Evolutionary conservation across 2,113 vertebrate genomes (phyloP).

Genomic region (Thamnaconus septentrionalis): DNA sequence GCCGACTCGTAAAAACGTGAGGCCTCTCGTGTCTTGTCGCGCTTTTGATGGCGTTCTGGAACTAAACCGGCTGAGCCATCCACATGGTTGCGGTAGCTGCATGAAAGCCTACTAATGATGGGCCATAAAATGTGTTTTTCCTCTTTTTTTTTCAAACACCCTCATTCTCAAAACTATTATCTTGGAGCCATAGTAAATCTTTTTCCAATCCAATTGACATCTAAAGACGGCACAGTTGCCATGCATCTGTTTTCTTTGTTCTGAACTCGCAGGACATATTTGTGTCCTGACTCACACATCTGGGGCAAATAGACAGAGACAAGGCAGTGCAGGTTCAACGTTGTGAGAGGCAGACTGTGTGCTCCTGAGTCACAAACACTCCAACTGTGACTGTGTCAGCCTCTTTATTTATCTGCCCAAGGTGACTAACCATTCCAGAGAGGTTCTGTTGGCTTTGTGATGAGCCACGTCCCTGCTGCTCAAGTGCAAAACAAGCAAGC

Average conservation of each 20-base stretch:
- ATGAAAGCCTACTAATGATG: constrained; percentile 52
- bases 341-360: constrained; percentile 38
- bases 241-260: constrained; percentile 67
- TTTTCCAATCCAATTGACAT: constrained; percentile 62
- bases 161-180: constrained; percentile 55
- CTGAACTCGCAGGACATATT: constrained; percentile 66
- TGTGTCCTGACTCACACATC: constrained; percentile 67
- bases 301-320: constrained; percentile 42
- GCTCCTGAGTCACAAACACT: constrained; percentile 59
- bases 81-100: constrained; percentile 52
- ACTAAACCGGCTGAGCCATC: constrained; percentile 30
- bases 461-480: constrained; percentile 33
- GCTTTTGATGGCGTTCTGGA: constrained; percentile 41
- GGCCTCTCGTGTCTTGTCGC: constrained; percentile 34
- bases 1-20: constrained; percentile 43
- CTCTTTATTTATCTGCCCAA: constrained; percentile 20
- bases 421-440: constrained; percentile 56
- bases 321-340: constrained; percentile 40
- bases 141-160: constrained; percentile 33
- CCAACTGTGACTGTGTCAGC: constrained; percentile 37
- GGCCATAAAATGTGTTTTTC: constrained; percentile 28
- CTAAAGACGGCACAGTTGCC: constrained; percentile 63
- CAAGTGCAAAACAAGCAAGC: constrained; percentile 19
- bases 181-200: constrained; percentile 48
- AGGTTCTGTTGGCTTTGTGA: constrained; percentile 43